Evolutionary conservation across 2,888 invertebrate species (phyloP).

Genomic region (Byasa hedistus): DNA sequence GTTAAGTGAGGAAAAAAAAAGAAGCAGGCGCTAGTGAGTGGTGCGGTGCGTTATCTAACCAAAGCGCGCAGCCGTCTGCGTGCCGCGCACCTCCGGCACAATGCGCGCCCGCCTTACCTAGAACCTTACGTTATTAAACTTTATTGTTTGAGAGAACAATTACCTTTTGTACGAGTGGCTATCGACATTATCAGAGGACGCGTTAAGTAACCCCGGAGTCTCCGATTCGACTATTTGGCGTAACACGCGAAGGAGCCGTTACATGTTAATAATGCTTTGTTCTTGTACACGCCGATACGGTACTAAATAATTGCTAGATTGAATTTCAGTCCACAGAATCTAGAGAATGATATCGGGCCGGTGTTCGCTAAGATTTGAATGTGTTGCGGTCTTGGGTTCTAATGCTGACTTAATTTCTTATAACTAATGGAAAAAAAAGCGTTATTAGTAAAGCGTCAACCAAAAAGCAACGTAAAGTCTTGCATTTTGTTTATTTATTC

Average conservation of each 20-base stretch:
- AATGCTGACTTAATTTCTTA: too few species aligned
- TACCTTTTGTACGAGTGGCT: slow-evolving; percentile 74
- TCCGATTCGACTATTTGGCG: slow-evolving; percentile 65
- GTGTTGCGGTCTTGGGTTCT: too few species aligned
- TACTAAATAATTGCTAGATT: too few species aligned
- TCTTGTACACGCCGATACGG: neutral
- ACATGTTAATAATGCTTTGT: slow-evolving; percentile 25
- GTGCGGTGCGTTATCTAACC: slow-evolving; percentile 50
- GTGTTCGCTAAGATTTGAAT: too few species aligned
- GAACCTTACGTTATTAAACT: slow-evolving; percentile 71
- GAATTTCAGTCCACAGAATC: too few species aligned
- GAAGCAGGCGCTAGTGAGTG: slow-evolving; percentile 25
- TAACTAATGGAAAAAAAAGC: too few species aligned
- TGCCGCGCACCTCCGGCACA: slow-evolving; percentile 36
- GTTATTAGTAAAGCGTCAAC: too few species aligned
- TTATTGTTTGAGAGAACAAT: slow-evolving; percentile 78
- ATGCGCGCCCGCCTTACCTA: slow-evolving; percentile 64
- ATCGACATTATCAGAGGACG: slow-evolving; percentile 70
- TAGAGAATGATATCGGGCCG: too few species aligned
- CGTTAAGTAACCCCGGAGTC: slow-evolving; percentile 63
- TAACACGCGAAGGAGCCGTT: slow-evolving; percentile 16
- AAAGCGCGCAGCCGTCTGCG: slow-evolving; percentile 34
- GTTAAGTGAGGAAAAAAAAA: slow-evolving; percentile 30
- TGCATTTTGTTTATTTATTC: too few species aligned
- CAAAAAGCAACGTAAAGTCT: too few species aligned